A percentile compares a stretch with the other conserved stretches of the same genome.
Conservation (phyloP, 2,888 invertebrate species). For the Belgica antarctica region DNA sequence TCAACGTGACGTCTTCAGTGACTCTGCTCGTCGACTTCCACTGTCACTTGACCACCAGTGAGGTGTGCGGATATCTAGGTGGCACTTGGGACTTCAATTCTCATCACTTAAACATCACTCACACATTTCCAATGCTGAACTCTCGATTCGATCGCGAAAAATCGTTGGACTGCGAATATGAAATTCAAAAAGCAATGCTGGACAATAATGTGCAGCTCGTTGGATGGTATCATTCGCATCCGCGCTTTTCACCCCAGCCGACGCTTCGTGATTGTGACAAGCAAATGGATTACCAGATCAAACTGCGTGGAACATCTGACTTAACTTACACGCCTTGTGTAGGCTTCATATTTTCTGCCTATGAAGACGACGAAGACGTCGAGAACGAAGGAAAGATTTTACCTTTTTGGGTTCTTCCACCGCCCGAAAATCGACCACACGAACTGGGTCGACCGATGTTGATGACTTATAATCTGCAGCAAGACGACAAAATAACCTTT, state of each 20-base stretch:
- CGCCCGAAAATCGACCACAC: constrained; percentile 85
- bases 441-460: constrained; percentile 92
- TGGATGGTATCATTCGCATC: constrained; percentile 97
- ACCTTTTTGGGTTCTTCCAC: constrained; percentile 94
- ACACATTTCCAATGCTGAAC: constrained; percentile 84
- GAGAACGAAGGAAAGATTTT: constrained; percentile 79
- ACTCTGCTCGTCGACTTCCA: constrained; percentile 88
- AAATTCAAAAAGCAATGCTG: constrained; percentile 81
- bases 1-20: constrained; percentile 83
- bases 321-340: constrained; percentile 91
- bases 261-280: constrained; percentile 85
- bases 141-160: constrained; percentile 76
- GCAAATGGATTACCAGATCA: constrained; percentile 91
- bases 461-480: constrained; percentile 81
- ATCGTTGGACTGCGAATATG: constrained; percentile 72
- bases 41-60: constrained; percentile 88
- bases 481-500: constrained; percentile 76
- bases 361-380: constrained; percentile 70
- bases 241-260: constrained; percentile 81
- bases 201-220: constrained; percentile 76
- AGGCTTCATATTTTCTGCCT: constrained; percentile 86
- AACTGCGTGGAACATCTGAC: constrained; percentile 88
- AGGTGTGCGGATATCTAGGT: constrained; percentile 93
- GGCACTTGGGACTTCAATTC: constrained; percentile 93
- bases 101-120: constrained; percentile 82